Conservation (phyloP, 2,113 vertebrate genomes). For the Muntiacus reevesi region DNA sequence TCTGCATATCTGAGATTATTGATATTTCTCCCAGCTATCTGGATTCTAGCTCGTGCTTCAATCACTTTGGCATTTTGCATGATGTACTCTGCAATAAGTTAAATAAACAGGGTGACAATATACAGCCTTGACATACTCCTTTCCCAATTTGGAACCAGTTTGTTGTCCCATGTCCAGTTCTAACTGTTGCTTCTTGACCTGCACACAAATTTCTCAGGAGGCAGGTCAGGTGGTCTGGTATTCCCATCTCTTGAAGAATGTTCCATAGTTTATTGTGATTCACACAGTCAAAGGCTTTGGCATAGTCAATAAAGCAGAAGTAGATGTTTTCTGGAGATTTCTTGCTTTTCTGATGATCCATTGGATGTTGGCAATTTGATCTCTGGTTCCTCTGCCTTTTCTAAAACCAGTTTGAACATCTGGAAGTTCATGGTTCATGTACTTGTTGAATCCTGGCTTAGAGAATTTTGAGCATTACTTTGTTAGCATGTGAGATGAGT, state of each 20-base stretch:
- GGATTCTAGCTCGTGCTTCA: not conserved
- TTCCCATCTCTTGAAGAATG: not conserved
- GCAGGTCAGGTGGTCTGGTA: not conserved
- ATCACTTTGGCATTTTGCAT: not conserved
- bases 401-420: not conserved
- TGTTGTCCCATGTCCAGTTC: not conserved
- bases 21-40: not conserved
- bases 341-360: not conserved
- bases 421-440: not conserved
- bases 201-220: not conserved
- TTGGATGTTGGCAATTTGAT: not conserved
- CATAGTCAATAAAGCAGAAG: not conserved
- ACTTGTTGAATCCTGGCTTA: not conserved
- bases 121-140: not conserved
- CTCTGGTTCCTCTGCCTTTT: not conserved
- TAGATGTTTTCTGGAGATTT: not conserved
- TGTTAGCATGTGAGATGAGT: not conserved
- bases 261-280: not conserved
- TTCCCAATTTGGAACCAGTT: not conserved
- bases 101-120: not conserved
- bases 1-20: not conserved
- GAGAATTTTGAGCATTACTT: not conserved
- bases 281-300: not conserved
- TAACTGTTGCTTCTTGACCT: not conserved
- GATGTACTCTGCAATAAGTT: not conserved